phyloP scores from a whole-genome alignment of 2,113 vertebrate species.

The Rhea americana region DNA sequence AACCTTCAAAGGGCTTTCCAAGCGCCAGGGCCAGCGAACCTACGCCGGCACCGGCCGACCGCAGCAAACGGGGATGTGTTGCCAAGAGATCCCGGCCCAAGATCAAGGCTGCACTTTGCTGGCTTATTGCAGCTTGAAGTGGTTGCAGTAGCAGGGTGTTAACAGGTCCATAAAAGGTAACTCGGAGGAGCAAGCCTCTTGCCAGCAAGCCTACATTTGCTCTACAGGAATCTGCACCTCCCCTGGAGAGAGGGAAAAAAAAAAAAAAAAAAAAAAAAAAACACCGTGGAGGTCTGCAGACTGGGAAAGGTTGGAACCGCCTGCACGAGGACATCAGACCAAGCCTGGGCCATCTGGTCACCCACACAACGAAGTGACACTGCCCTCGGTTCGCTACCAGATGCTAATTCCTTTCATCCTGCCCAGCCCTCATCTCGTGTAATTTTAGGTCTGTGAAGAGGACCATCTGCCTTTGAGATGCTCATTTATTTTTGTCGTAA shows the following conservation, averaged over 20 bases:
- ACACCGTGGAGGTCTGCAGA: not conserved
- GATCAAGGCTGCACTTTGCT: not conserved
- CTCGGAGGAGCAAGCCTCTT: constrained; percentile 1
- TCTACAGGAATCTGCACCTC: constrained; percentile 29
- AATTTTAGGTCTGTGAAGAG: constrained; percentile 57
- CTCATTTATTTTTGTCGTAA: constrained; percentile 35
- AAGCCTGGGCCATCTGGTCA: constrained; percentile 29
- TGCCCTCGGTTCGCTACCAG: not conserved
- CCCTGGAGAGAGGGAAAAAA: not conserved
- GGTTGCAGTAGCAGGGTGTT: constrained; percentile 21
- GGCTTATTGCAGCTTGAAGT: rapidly evolving
- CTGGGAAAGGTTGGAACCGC: not conserved
- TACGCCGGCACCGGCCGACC: not conserved
- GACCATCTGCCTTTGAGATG: constrained; percentile 64
- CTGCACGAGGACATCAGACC: not conserved
- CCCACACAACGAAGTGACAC: not conserved
- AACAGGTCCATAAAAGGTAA: constrained; percentile 60
- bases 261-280: too few relatives aligned
- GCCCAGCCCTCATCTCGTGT: constrained; percentile 6
- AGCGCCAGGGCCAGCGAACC: rapidly evolving
- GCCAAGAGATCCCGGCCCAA: not conserved
- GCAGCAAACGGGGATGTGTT: not conserved
- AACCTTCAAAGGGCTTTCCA: not conserved
- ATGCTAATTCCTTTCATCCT: constrained; percentile 63
- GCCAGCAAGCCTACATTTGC: constrained; percentile 3